Base-by-base conservation (phyloP, 2,888 invertebrate genomes). In the Pseudococcus viburni region DNA sequence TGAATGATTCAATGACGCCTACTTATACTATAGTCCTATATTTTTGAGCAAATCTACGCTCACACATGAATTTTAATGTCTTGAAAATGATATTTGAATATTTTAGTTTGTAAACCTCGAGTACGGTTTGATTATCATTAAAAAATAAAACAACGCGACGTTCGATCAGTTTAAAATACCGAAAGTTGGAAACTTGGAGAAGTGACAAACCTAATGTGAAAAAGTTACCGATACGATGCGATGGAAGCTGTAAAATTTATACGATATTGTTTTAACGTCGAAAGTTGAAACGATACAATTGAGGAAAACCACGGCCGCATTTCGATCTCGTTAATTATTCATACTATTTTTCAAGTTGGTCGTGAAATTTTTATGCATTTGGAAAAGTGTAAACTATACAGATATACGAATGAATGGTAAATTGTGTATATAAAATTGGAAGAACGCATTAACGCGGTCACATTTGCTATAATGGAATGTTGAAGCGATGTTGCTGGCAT, bases 391-490 rank as follows among this genome's bases (percentile, higher is more conserved):
- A 73, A 33, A 11, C 9, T 68, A 12, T 64, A 17, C 9, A 19
- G 19, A 8, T 19, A 12, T 26, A 68, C 6, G n/a, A n/a, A n/a
- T n/a, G 55, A 15, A 22, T 68, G 68, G 26, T 2, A 68, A 68
- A 68, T 15, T 12, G 15, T 15, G 15, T 19, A 26, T 33, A 73
- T 33, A 33, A 73, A 73, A 33, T 33, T 73, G 12, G 73, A 73
- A 73, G 33, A 73, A 33, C 33, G 33, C 73, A 73, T 73, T 73
- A 73, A 73, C 73, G 73, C 73, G 73, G 73, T 73, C 73, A 73
- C 73, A 73, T 73, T 64, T 17, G 73, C 33, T 33, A 73, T 73
- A 73, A 73, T 73, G 33, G 33, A 73, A 73, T 33, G 73, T 73
- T 33, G 73, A 73, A 73, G 33, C 39, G 73, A 33, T 73, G 9